phyloP scores from a whole-genome alignment of 2,888 invertebrate species.

The Thymelicus acteon region DNA sequence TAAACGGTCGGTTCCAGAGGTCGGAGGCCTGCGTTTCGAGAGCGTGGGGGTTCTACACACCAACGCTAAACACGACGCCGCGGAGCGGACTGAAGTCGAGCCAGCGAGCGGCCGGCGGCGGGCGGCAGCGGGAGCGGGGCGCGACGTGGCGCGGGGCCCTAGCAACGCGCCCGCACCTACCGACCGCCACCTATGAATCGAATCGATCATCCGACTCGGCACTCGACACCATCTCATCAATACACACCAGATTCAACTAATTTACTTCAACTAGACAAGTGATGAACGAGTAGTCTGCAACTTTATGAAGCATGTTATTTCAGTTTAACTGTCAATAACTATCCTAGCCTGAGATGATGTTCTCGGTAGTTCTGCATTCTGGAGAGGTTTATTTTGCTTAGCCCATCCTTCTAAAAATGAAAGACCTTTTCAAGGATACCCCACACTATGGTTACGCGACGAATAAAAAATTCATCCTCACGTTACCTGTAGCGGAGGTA shows the following conservation, averaged over 20 bases:
- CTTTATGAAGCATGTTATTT: not conserved
- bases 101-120: conserved; percentile 41
- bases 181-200: conserved; percentile 48
- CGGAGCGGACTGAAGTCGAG: conserved; percentile 67
- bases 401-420: no score
- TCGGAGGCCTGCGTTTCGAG: conserved; percentile 72
- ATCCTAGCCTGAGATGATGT: not conserved
- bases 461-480: no score
- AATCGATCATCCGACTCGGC: conserved; percentile 37
- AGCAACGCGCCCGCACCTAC: conserved; percentile 51
- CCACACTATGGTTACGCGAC: no score
- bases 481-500: no score
- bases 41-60: conserved; percentile 59
- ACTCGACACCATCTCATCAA: conserved; percentile 29
- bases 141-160: conserved; percentile 59
- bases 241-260: conserved; percentile 11
- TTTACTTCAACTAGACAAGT: conserved; percentile 7
- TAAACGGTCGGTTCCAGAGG: conserved; percentile 80
- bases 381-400: no score
- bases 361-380: no score
- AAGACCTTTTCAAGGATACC: no score
- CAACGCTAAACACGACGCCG: conserved; percentile 66
- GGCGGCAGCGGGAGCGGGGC: conserved; percentile 42
- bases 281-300: not conserved
- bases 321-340: not conserved